These are phyloP conservation scores for Labeo catla DNA, from an alignment of 2,113 vertebrate genomes.

Conservation along the genomic window DNA sequence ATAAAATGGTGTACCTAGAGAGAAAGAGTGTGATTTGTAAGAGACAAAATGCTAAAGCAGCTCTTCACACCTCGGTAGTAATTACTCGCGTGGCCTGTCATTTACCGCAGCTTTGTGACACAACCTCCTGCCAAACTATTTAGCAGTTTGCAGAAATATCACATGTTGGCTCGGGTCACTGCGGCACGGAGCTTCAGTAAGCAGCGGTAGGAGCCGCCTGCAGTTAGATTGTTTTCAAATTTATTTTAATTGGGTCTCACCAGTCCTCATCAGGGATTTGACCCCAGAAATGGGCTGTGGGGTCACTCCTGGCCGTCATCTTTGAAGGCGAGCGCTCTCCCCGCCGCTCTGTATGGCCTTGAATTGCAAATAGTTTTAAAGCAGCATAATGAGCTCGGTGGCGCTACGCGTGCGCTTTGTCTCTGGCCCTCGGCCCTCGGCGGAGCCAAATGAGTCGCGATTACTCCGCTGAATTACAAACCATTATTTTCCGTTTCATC, in stretches of 20 bases:
- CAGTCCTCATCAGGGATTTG: slow-evolving; percentile 72
- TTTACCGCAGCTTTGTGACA: slow-evolving; percentile 23
- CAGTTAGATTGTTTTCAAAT: slow-evolving; percentile 77
- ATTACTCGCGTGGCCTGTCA: slow-evolving; percentile 29
- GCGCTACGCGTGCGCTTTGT: slow-evolving; percentile 87
- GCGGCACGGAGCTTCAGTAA: slow-evolving; percentile 67
- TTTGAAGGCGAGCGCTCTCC: slow-evolving; percentile 76
- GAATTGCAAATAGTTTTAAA: slow-evolving; percentile 90
- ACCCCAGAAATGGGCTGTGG: slow-evolving; percentile 72
- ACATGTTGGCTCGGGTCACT: slow-evolving; percentile 24
- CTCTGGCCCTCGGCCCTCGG: slow-evolving; percentile 90
- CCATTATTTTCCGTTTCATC: slow-evolving; percentile 75
- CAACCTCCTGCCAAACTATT: slow-evolving; percentile 39
- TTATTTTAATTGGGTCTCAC: slow-evolving; percentile 77
- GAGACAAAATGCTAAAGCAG: neutral
- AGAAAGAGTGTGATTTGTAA: neutral
- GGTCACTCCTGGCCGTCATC: slow-evolving; percentile 79
- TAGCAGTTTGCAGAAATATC: slow-evolving; percentile 37
- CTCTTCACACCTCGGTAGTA: slow-evolving; percentile 18
- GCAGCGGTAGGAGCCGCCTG: slow-evolving; percentile 60
- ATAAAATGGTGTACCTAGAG: neutral
- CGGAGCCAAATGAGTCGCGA: slow-evolving; percentile 91
- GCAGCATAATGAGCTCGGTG: slow-evolving; percentile 90
- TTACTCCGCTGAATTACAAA: slow-evolving; percentile 92
- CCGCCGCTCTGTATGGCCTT: slow-evolving; percentile 82